These are phyloP conservation scores for Drosophila imparisetae DNA, from an alignment of 2,888 invertebrate species.

Conservation along the genomic window DNA sequence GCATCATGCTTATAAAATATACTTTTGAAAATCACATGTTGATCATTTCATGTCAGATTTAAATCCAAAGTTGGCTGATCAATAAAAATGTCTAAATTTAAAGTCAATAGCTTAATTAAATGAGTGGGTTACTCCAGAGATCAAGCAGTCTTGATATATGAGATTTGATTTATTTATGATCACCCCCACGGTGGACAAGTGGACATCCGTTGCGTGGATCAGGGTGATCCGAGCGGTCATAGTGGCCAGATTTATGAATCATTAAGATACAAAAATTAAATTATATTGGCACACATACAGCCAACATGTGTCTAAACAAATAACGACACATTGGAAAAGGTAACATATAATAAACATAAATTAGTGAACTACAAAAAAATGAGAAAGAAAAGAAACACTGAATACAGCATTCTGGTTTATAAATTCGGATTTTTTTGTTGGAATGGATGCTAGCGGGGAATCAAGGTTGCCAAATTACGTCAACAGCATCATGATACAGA, in stretches of 20 bases:
- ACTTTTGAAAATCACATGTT: background rate
- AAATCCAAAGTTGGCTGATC: slow-evolving; percentile 1
- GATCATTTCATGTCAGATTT: background rate
- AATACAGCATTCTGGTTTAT: slow-evolving; percentile 49
- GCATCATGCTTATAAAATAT: background rate
- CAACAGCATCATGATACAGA: slow-evolving; percentile 70
- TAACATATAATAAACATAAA: slow-evolving; percentile 77
- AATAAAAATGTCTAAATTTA: slow-evolving; percentile 6
- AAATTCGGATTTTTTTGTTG: slow-evolving; percentile 16
- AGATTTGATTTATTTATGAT: slow-evolving; percentile 51
- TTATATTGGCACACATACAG: slow-evolving; percentile 4
- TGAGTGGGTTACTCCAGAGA: slow-evolving; percentile 31
- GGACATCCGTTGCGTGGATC: slow-evolving; percentile 47
- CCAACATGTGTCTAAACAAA: slow-evolving; percentile 66
- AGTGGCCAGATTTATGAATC: slow-evolving; percentile 63
- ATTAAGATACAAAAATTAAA: slow-evolving; percentile 60
- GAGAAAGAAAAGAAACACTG: slow-evolving; percentile 22
- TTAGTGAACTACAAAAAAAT: slow-evolving; percentile 44
- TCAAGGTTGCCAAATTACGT: slow-evolving; percentile 78
- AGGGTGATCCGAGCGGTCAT: slow-evolving; percentile 56
- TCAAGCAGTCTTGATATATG: slow-evolving; percentile 46
- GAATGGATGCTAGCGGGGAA: slow-evolving; percentile 54
- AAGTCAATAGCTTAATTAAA: slow-evolving; percentile 3
- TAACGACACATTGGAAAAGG: slow-evolving; percentile 73
- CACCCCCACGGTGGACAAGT: slow-evolving; percentile 29